Conservation (phyloP, 2,888 invertebrate species). For the Vanessa cardui region DNA sequence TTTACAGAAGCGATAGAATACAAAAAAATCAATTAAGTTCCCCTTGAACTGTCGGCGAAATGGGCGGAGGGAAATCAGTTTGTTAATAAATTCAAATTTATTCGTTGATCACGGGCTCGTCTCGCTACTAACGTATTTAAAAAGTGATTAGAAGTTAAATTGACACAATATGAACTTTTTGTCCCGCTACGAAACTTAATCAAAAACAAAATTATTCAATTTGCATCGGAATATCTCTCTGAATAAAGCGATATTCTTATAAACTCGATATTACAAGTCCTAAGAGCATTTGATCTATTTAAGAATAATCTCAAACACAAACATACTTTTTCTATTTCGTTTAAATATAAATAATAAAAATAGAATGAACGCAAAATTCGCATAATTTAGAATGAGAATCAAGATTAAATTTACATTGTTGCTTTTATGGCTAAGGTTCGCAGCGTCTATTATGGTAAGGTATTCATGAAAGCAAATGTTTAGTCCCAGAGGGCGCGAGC, state of each 20-base stretch:
- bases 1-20: conserved; percentile 40
- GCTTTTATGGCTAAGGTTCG: conserved; percentile 61
- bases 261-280: conserved; percentile 16
- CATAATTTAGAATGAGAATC: conserved; percentile 65
- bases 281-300: conserved; percentile 19
- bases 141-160: conserved; percentile 83
- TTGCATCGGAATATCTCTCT: conserved; percentile 57
- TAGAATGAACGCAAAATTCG: conserved; percentile 47
- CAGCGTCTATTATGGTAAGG: conserved; percentile 72
- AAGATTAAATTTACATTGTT: conserved; percentile 79
- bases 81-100: conserved; percentile 82
- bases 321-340: conserved; percentile 33
- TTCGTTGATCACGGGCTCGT: conserved; percentile 76
- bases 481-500: conserved; percentile 62
- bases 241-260: conserved; percentile 19
- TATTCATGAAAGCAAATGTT: conserved; percentile 78
- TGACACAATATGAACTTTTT: conserved; percentile 83
- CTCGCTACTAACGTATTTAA: conserved; percentile 78
- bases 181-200: conserved; percentile 65
- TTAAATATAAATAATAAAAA: conserved; percentile 41
- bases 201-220: conserved; percentile 76
- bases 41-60: conserved; percentile 67
- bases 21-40: conserved; percentile 73
- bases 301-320: conserved; percentile 23
- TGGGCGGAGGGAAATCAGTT: conserved; percentile 69